phyloP scores from a whole-genome alignment of 1,140 invertebrate genomes.

The Lepidurus apus region DNA sequence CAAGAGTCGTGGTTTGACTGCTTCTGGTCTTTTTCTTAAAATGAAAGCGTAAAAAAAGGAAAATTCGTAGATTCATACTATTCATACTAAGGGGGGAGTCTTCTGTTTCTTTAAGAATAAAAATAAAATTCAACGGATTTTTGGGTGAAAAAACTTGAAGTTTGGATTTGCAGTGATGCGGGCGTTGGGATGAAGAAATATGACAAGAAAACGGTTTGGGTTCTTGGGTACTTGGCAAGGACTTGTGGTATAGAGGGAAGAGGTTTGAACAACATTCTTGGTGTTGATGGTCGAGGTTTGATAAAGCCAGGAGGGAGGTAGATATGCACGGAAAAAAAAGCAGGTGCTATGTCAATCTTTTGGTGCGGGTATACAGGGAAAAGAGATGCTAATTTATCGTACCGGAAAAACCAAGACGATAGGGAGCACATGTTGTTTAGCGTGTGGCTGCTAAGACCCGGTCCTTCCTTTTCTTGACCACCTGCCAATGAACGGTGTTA shows the following conservation, averaged over 20 bases:
- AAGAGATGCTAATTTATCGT: conserved; percentile 15
- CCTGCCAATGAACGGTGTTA: not conserved
- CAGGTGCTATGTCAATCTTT: conserved; percentile 10
- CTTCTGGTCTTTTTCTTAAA: too few relatives aligned
- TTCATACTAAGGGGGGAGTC: too few relatives aligned
- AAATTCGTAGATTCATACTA: too few relatives aligned
- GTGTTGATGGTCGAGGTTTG: not conserved
- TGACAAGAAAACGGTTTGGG: not conserved
- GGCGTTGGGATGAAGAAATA: not conserved
- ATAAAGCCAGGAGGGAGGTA: not conserved
- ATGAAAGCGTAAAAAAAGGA: too few relatives aligned
- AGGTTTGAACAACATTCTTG: not conserved
- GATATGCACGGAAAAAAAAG: not conserved
- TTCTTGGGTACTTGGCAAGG: not conserved
- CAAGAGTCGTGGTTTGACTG: too few relatives aligned
- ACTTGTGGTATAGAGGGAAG: too few relatives aligned
- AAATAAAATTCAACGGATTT: too few relatives aligned
- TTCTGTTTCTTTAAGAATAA: too few relatives aligned
- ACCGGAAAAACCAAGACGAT: conserved; percentile 3
- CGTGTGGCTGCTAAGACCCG: not conserved
- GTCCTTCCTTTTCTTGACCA: not conserved
- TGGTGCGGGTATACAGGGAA: conserved; percentile 1
- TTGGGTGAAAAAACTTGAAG: too few relatives aligned
- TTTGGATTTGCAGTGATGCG: too few relatives aligned
- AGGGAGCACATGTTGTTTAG: not conserved